Evolutionary conservation across 1,140 invertebrate genomes (phyloP), one percentile per base, ranked within the genome.

Genomic region (Drepana arcuata): DNA sequence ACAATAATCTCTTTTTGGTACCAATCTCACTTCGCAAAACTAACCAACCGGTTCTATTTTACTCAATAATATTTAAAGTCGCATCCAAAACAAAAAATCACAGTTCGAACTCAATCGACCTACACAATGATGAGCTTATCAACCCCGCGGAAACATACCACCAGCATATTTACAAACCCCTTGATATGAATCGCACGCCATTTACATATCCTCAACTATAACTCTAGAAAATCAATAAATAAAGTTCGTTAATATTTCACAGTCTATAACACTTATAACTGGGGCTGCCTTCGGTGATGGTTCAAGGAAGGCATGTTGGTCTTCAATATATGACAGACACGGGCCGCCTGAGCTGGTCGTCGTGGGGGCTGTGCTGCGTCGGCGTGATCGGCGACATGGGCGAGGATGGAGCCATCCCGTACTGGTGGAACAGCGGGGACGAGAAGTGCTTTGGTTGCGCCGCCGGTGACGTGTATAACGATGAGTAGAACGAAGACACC

Each of bases 291-390:
- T 26, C 24, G 24, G 10, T 4, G 18, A 21, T 5, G 18, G 4
- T 63, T 78, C 65, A 77, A 69, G 77, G 73, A 48, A 81, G 77
- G 63, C 63, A 67, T 12, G 63, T 68, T 53, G 72, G 73, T 51
- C 73, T 79, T 79, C 73, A 82, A 74, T 82, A 82, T 71, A 82
- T 79, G 38, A 82, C 73, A 36, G 78, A 79, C 3, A 82, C 78
- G 10, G 78, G 78, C 58, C 78, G 71, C 51, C 78, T 54, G 6
- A 82, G 59, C 48, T 77, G 77, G 46, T 82, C 74, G 48, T 82
- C 78, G 53, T 79, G 78, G 0, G 78, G 74, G 62, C 78, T 82
- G 66, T 82, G 73, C 41, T 75, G 74, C 16, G 61, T 65, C 24
- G 72, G 67, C 4, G 71, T 63, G 16, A 41, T 59, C 2, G 73